phyloP scores from a whole-genome alignment of 2,888 invertebrate genomes.

The Abrostola tripartita region DNA sequence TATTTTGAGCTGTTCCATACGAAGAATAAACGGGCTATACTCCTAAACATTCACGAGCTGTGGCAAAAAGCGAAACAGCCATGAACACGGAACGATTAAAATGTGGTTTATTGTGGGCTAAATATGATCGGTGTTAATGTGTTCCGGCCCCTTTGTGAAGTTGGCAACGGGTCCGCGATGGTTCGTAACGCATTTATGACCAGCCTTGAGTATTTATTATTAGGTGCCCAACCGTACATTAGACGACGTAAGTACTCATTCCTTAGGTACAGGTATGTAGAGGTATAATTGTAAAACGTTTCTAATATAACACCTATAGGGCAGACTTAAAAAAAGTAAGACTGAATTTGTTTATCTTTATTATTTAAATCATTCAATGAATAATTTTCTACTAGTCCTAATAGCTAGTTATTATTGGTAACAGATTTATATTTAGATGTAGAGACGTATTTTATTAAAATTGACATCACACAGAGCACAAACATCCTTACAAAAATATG shows the following conservation, averaged over 20 bases:
- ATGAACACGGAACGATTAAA: constrained; percentile 22
- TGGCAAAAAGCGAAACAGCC: constrained; percentile 24
- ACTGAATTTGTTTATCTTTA: neutral
- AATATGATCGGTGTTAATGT: constrained; percentile 47
- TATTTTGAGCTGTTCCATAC: neutral
- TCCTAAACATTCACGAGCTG: neutral
- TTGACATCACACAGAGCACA: too few species aligned
- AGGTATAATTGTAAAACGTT: too few species aligned
- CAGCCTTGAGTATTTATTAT: constrained; percentile 56
- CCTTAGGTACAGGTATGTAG: neutral
- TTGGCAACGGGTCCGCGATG: constrained; percentile 45
- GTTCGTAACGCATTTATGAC: constrained; percentile 37
- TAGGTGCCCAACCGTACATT: constrained; percentile 41
- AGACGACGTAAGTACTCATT: constrained; percentile 18
- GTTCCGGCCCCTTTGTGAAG: constrained; percentile 46
- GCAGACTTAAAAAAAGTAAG: neutral
- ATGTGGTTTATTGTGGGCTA: constrained; percentile 39
- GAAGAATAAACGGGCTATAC: neutral
- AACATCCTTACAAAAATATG: constrained; percentile 6
- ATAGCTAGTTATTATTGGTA: too few species aligned
- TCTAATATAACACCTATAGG: constrained; percentile 1
- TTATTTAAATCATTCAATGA: too few species aligned
- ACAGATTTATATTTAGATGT: too few species aligned
- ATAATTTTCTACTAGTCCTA: too few species aligned
- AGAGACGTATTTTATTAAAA: too few species aligned